Evolutionary conservation across 2,113 vertebrate genomes (phyloP).

Genomic region (Meles meles): DNA sequence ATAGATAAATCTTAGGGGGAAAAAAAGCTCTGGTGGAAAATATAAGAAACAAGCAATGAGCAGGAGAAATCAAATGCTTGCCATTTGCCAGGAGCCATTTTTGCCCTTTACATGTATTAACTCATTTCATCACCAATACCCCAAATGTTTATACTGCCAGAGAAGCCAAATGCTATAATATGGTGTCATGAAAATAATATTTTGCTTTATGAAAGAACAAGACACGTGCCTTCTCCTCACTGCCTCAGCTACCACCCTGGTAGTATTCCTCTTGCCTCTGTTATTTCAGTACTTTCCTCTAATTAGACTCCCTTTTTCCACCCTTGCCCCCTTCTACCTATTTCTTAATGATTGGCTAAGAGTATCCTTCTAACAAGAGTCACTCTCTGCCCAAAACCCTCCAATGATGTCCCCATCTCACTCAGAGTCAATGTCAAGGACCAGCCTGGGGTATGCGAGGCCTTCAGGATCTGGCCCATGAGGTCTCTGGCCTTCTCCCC

Average conservation of each 20-base stretch:
- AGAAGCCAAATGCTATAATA: background rate
- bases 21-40: background rate
- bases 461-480: background rate
- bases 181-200: background rate
- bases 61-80: conserved; percentile 1
- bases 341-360: background rate
- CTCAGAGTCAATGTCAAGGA: background rate
- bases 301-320: background rate
- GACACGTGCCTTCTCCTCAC: background rate
- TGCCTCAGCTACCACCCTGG: background rate
- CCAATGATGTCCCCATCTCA: background rate
- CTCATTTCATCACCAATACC: background rate
- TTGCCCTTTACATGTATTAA: background rate
- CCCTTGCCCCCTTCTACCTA: background rate
- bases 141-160: background rate
- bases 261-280: background rate
- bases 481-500: background rate
- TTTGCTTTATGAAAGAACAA: background rate
- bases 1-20: background rate
- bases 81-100: background rate
- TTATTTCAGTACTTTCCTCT: background rate
- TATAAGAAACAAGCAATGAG: conserved; percentile 17
- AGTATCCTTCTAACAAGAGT: background rate
- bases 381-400: background rate
- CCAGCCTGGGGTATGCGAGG: background rate